Evolutionary conservation across 2,797 vertebrate species (phyloP).

Genomic region (Spea hammondii): DNA sequence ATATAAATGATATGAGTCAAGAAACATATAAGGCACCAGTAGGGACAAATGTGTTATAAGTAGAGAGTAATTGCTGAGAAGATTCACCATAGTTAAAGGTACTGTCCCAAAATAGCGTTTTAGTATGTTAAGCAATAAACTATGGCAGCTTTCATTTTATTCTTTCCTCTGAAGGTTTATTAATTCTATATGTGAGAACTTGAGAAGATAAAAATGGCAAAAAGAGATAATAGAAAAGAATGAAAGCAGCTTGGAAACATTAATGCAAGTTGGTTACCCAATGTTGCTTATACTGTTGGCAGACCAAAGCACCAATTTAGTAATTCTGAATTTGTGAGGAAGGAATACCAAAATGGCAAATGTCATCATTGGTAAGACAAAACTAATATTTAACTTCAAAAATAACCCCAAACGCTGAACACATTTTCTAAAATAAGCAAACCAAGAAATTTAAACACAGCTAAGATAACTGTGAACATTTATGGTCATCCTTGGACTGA

Average conservation of each 20-base stretch:
- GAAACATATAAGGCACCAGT: no score
- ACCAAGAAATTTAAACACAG: conserved; percentile 8
- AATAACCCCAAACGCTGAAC: conserved; percentile 32
- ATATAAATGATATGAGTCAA: background rate
- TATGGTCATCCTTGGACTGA: no score
- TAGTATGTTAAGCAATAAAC: background rate
- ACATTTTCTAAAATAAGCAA: conserved; percentile 23
- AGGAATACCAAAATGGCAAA: conserved; percentile 35
- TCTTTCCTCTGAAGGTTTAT: background rate
- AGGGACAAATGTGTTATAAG: no score
- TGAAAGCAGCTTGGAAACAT: no score
- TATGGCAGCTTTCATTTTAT: background rate
- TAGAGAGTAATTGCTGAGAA: no score
- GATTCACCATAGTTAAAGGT: no score
- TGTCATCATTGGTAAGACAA: conserved; percentile 40
- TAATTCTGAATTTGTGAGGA: conserved; percentile 14
- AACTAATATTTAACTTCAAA: conserved; percentile 45
- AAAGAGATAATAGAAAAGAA: no score
- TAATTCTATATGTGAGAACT: background rate
- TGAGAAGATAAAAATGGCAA: background rate
- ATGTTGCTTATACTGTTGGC: no score
- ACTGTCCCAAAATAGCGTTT: no score
- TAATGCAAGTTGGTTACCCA: no score
- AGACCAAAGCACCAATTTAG: conserved; percentile 19
- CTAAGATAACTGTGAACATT: background rate